These are phyloP conservation scores for Microplitis mediator DNA, from an alignment of 1,140 invertebrate species.

Conservation along the genomic window DNA sequence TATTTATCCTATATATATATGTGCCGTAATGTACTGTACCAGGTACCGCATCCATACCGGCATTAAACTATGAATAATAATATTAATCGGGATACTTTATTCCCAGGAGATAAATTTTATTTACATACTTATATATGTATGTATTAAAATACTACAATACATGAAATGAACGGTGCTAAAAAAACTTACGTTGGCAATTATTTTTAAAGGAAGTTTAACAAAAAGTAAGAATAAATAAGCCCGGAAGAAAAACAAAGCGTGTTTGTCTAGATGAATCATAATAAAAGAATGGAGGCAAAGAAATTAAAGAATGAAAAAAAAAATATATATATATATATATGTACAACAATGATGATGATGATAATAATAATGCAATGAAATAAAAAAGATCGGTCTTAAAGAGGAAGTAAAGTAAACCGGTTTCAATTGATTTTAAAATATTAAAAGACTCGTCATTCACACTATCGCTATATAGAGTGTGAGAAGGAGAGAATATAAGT, in stretches of 20 bases:
- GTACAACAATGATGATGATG: neutral
- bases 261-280: constrained; percentile 11
- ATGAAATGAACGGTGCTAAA: neutral
- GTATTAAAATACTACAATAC: neutral
- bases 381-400: neutral
- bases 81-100: no score
- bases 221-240: neutral
- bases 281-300: neutral
- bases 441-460: neutral
- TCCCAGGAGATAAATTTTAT: no score
- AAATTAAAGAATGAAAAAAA: neutral
- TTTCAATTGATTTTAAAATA: constrained; percentile 1
- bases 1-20: neutral
- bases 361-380: no score
- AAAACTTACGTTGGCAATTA: neutral
- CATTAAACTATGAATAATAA: no score
- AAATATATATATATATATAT: neutral
- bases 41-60: neutral
- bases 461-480: no score
- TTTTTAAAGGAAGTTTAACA: no score
- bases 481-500: no score
- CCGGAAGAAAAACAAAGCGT: constrained; percentile 8
- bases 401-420: constrained; percentile 1
- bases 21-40: neutral
- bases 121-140: no score